Evolutionary conservation across 2,888 invertebrate species (phyloP), one percentile per base, ranked within the genome.

Genomic region (Sarcophaga subvicina): DNA sequence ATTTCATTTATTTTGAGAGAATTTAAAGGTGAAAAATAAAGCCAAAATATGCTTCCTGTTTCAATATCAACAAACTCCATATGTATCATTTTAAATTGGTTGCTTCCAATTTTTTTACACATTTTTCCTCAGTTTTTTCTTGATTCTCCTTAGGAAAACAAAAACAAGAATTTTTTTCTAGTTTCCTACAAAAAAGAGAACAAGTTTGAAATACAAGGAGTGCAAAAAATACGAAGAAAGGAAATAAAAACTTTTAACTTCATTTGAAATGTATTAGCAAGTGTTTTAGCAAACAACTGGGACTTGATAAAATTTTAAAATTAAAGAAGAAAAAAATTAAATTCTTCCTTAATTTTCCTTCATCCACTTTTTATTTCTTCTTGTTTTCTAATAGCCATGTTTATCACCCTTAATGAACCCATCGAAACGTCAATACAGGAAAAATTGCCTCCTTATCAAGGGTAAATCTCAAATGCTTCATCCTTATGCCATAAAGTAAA

Each of bases 31-130:
- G 45, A 45, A 67, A n/a, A 17, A 66, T 8, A 20, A n/a, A 11
- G 11, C 14, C 4, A 14, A 4, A 14, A 49, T 79, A 54, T 63
- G 79, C 27, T 49, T 12, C 6, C 37, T 37, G 37, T 37, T 37
- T 1, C 37, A 37, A 37, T 37, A n/a, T 70, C 49, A 79, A 63
- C 49, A 79, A 71, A 63, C 70, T 70, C 79, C 70, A 79, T 79
- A 64, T 71, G 54, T 79, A 79, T 71, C 71, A 22, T 63, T 71
- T 71, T 71, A 70, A 71, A 25, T 63, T 78, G 45, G 67, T 49
- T 64, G 64, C 11, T 14, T 5, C 27, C n/a, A 27, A 11, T 59
- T 12, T 62, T 4, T 62, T 20, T 62, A 37, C 10, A 8, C 14
- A 12, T 59, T 59, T 27, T 67, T 54, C 59, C 37, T 10, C 37